These are phyloP conservation scores for Dicaeum eximium DNA, from an alignment of 2,113 vertebrate genomes.

Conservation along the genomic window DNA sequence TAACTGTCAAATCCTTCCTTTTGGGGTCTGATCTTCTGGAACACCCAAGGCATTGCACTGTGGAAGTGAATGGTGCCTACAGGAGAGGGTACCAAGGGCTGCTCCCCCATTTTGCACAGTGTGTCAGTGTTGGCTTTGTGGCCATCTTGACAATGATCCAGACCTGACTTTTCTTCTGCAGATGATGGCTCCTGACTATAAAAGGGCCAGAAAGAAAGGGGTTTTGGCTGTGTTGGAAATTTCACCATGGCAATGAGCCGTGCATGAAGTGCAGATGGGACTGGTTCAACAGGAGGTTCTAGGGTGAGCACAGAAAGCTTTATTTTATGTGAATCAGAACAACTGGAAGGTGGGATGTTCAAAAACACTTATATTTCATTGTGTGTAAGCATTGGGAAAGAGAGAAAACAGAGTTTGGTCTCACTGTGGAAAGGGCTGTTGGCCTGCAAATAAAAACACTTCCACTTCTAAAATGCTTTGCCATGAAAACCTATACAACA, in stretches of 20 bases:
- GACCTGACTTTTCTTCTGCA: background rate
- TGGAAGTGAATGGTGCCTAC: background rate
- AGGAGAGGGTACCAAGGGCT: background rate
- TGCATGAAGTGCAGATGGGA: background rate
- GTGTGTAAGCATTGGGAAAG: background rate
- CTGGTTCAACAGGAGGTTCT: background rate
- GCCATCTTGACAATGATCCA: rapidly evolving
- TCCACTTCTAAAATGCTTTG: background rate
- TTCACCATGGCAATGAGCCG: background rate
- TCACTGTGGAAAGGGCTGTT: background rate
- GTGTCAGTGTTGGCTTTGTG: background rate
- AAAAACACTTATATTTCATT: background rate
- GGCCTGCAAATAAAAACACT: background rate
- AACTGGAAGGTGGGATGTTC: background rate
- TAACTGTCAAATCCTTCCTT: background rate
- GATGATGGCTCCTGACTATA: background rate
- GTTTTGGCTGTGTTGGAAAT: background rate
- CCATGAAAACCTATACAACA: background rate
- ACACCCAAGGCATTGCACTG: rapidly evolving
- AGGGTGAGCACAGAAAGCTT: background rate
- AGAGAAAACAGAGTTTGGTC: background rate
- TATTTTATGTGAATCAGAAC: background rate
- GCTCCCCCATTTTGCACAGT: background rate
- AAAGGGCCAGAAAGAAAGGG: background rate
- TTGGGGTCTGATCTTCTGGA: background rate